Conservation (phyloP, 2,113 vertebrate genomes). For the Bubo scandiacus region DNA sequence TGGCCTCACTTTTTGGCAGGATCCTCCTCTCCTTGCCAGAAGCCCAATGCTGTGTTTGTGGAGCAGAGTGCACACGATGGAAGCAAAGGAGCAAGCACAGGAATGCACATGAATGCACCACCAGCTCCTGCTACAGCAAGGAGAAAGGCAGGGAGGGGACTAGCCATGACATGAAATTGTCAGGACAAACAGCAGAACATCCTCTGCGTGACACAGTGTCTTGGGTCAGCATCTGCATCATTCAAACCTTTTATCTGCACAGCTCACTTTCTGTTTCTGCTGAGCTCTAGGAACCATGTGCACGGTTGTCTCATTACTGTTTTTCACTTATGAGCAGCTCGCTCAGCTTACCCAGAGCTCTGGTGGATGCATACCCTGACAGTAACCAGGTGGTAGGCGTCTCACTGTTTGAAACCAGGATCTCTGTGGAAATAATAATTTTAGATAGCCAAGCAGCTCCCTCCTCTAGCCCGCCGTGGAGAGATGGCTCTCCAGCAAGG, state of each 20-base stretch:
- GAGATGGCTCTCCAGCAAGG: not conserved
- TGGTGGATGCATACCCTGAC: not conserved
- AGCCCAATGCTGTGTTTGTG: not conserved
- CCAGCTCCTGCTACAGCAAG: not conserved
- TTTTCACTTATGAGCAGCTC: not conserved
- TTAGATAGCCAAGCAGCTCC: not conserved
- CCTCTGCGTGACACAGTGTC: fast-evolving
- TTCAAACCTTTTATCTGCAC: not conserved
- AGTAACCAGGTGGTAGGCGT: not conserved
- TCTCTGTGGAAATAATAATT: not conserved
- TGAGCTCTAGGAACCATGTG: not conserved
- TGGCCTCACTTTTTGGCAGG: not conserved
- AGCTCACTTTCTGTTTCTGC: not conserved
- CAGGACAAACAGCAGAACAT: not conserved
- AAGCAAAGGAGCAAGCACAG: not conserved
- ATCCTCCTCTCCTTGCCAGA: not conserved
- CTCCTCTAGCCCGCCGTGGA: not conserved
- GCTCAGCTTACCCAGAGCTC: not conserved
- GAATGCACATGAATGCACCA: not conserved
- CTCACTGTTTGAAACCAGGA: not conserved
- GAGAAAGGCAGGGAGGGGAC: not conserved
- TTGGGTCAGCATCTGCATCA: not conserved
- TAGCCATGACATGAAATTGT: not conserved
- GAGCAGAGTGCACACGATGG: not conserved
- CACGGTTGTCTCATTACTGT: not conserved